Evolutionary conservation across 2,888 invertebrate genomes (phyloP), one percentile per base, ranked within the genome.

Genomic region (Griposia aprilina): DNA sequence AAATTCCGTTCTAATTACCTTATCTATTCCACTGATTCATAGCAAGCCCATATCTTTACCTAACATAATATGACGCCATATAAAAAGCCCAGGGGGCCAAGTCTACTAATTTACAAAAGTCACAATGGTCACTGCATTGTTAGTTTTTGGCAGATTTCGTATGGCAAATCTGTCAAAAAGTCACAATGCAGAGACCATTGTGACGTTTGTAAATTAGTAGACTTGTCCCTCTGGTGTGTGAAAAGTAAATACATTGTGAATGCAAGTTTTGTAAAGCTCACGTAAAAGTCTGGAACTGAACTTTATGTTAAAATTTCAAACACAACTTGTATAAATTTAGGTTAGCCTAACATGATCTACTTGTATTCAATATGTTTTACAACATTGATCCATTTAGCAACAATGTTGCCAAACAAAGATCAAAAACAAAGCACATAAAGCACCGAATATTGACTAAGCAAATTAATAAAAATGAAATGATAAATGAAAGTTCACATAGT

Each of bases 391-490:
- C 74, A 67, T 26, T 66, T 5, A 57, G 11, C 36, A 13, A 60
- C 1, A 26, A 36, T 13, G 17, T 67, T 68, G 41, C 41, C 50
- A 78, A 57, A 83, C 68, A 78, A 72, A 82, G 41, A 48, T 11
- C 3, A 57, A 62, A 63, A 73, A 75, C 62, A 71, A 73, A 60
- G 7, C 41, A 55, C 5, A n/a, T n/a, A 71, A 13, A 10, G 7
- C 36, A 4, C 1, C 11, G 3, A 76, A 71, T 26, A 55, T n/a
- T 45, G 11, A 20, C 23, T 8, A 45, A n/a, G 11, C 17, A 55
- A 59, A n/a, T 23, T 0, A 52, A 30, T 62, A 41, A 68, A 70
- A 52, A 36, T 1, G 0, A 59, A 71, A 68, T 50, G 23, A 75
- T 66, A 55, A 77, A 71, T 52, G 0, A 72, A 62, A 78, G 41